Evolutionary conservation across 2,113 vertebrate genomes (phyloP), one percentile per base, ranked within the genome.

Genomic region (Oreochromis niloticus): DNA sequence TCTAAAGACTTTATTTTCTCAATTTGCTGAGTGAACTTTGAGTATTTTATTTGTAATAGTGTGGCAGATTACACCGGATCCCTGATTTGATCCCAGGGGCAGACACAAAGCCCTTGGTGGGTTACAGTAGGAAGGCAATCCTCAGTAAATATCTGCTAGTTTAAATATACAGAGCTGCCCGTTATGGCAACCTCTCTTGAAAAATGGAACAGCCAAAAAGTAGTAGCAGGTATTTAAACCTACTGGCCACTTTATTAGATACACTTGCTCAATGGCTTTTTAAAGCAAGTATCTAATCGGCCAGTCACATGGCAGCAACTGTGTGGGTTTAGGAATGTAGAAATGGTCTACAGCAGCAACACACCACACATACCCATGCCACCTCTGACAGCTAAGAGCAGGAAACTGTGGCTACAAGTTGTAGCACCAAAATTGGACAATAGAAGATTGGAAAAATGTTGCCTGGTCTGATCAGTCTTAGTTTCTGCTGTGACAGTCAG

Each of bases 71-170:
- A 71, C 66, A 43, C n/a, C 7, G 3, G 12, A 24, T 1, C 66
- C 66, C 66, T 24, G 1, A 14, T 71, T 71, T 43, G 36, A 71
- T 24, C 66, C 66, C 66, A 43, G 66, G 19, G 5, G 5, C 0
- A 0, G 12, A 43, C 39, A 71, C 66, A 71, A 71, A 71, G 19
- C 11, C 63, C 0, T 68, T 68, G 63, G 36, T 36, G 36, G 34
- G n/a, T 68, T 68, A 19, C 36, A 41, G n/a, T 8, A 9, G 12
- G 36, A 68, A 68, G 63, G 63, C 11, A 36, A 22, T 22, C 19
- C 34, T 39, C 19, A 13, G 34, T 68, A 68, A 68, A 68, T 41
- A 24, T 71, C 0, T 43, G n/a, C n/a, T 14, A 22, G 0, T 22
- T 24, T 41, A 68, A 9, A 71, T 41, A 71, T 43, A 8, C 34